Evolutionary conservation across 2,888 invertebrate species (phyloP).

Genomic region (Eristalinus sepulchralis): DNA sequence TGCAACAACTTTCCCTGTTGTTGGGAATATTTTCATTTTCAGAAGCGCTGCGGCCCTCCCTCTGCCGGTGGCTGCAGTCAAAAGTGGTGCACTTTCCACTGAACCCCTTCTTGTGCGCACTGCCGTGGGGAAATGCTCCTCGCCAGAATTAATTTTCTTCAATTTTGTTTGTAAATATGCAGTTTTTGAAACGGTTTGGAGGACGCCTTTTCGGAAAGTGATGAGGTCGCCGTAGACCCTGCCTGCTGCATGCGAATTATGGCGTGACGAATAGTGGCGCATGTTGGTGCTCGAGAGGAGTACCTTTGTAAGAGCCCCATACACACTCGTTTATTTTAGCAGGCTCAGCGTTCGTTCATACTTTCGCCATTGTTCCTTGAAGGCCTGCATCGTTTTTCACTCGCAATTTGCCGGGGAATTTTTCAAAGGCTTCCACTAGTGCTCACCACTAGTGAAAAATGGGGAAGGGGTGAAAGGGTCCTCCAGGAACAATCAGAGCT

Average conservation of each 20-base stretch:
- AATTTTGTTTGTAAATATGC: conserved; percentile 34
- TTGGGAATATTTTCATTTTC: conserved; percentile 40
- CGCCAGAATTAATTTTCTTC: conserved; percentile 47
- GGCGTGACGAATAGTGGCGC: conserved; percentile 56
- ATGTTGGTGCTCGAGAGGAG: conserved; percentile 50
- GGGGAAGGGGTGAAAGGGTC: too few species aligned
- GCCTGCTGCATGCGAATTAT: conserved; percentile 50
- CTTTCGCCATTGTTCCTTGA: conserved; percentile 16
- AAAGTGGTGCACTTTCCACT: conserved; percentile 35
- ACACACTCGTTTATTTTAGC: conserved; percentile 7
- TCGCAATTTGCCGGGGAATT: conserved; percentile 42
- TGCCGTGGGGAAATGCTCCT: conserved; percentile 27
- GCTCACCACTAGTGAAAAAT: neutral
- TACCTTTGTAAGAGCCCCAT: neutral
- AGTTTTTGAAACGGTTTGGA: conserved; percentile 14
- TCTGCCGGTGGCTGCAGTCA: conserved; percentile 10
- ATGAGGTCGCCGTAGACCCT: conserved; percentile 28
- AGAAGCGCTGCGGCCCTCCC: conserved; percentile 21
- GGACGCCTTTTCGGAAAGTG: conserved; percentile 7
- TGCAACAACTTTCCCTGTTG: conserved; percentile 52
- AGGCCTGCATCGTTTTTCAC: neutral
- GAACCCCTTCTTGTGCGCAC: conserved; percentile 7
- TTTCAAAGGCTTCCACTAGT: neutral
- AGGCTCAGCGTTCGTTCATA: conserved; percentile 32
- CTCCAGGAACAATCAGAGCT: neutral